Percentiles rank a stretch among this genome's conserved stretches.
These are phyloP conservation scores for Psammodynastes pulverulentus DNA, from an alignment of 2,113 vertebrate species.

Conservation along the genomic window DNA sequence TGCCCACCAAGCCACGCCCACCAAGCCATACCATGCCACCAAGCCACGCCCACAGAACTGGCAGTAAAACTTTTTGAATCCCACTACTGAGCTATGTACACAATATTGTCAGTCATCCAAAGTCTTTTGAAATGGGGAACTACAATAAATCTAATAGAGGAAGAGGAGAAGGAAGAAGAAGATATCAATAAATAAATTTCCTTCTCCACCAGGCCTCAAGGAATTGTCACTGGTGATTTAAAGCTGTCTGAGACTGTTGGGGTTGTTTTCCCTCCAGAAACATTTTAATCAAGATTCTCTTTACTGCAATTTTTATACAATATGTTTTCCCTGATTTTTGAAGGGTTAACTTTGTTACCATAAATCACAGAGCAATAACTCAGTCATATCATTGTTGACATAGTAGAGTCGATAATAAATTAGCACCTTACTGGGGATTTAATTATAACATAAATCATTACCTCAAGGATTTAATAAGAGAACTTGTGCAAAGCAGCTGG, in stretches of 20 bases:
- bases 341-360: not conserved
- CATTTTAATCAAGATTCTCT: conserved; percentile 25
- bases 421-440: conserved; percentile 4
- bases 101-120: not conserved
- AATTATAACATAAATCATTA: conserved; percentile 35
- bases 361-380: conserved; percentile 35
- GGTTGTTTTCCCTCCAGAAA: not conserved
- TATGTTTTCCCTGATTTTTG: conserved; percentile 10
- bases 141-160: not conserved
- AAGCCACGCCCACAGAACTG: too few relatives aligned
- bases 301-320: conserved; percentile 4
- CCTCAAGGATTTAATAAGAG: not conserved
- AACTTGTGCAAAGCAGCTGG: not conserved
- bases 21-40: too few relatives aligned
- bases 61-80: too few relatives aligned
- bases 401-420: conserved; percentile 35
- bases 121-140: not conserved
- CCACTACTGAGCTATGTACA: too few relatives aligned
- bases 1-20: too few relatives aligned
- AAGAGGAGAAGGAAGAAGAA: not conserved
- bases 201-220: fast-evolving
- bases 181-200: not conserved
- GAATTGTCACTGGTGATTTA: not conserved
- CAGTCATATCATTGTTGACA: not conserved
- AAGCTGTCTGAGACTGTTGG: not conserved